A percentile compares a stretch with the other conserved stretches of the same genome.
Conservation (phyloP, 64 coral and sea anemone genomes). For the Platygyra sinensis region DNA sequence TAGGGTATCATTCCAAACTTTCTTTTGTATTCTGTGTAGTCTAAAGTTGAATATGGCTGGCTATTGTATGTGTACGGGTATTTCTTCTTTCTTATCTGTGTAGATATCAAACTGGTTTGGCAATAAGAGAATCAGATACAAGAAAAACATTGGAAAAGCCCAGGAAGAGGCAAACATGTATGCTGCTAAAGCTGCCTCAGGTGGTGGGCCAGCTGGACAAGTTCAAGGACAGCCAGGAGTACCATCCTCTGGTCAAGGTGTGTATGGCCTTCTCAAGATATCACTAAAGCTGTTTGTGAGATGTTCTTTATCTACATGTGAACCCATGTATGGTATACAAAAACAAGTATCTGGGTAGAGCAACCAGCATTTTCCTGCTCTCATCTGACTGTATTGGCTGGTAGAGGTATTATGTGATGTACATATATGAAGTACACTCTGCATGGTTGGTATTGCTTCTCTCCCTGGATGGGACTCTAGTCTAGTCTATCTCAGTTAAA, state of each 20-base stretch:
- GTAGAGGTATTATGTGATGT: too few relatives aligned
- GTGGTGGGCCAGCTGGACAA: conserved; percentile 46
- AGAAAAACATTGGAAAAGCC: conserved; percentile 99
- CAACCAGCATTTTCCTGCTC: too few relatives aligned
- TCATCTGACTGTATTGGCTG: too few relatives aligned
- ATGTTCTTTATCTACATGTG: too few relatives aligned
- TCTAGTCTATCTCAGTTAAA: too few relatives aligned
- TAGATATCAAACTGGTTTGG: conserved; percentile 99
- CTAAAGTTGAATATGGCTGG: not conserved
- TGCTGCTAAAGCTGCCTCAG: conserved; percentile 92
- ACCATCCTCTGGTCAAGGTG: conserved; percentile 78
- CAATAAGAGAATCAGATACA: conserved; percentile 97
- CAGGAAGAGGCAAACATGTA: conserved; percentile 97
- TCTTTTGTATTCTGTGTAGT: not conserved
- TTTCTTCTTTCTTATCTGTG: not conserved
- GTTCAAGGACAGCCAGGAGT: conserved; percentile 60
- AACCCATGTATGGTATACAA: too few relatives aligned
- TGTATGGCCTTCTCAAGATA: not conserved
- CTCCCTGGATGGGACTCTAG: not conserved
- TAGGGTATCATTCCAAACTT: not conserved
- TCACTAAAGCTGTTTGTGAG: too few relatives aligned
- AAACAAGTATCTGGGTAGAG: too few relatives aligned
- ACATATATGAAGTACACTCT: too few relatives aligned
- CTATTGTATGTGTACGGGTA: not conserved
- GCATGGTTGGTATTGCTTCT: too few relatives aligned